Percentiles rank a stretch among this genome's conserved stretches.
Evolutionary conservation across 2,113 vertebrate genomes (phyloP).

Genomic region (Erythrocebus patas): DNA sequence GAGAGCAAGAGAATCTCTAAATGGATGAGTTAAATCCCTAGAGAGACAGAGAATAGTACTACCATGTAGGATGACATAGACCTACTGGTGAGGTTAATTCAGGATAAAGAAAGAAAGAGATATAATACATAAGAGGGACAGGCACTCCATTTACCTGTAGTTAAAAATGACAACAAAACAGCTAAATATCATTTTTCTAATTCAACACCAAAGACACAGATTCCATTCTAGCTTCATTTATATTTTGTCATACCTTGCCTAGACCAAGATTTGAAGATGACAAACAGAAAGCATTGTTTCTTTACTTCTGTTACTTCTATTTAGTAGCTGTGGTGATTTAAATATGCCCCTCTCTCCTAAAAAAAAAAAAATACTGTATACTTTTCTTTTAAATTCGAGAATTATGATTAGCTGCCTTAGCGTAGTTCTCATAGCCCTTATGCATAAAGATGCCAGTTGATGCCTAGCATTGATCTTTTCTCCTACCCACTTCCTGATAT

Average conservation of each 20-base stretch:
- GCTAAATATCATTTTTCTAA: background rate
- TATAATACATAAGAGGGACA: background rate
- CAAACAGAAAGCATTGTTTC: background rate
- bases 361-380: background rate
- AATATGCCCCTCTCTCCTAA: background rate
- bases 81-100: background rate
- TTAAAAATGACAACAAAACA: background rate
- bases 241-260: background rate
- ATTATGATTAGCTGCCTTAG: background rate
- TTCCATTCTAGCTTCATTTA: background rate
- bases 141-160: background rate
- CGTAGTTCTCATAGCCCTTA: background rate
- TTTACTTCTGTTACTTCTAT: background rate
- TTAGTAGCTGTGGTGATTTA: background rate
- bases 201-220: background rate
- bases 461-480: background rate
- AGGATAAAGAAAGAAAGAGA: background rate
- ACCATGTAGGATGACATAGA: background rate
- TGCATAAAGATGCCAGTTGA: background rate
- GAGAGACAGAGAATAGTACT: background rate
- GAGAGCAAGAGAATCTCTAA: background rate
- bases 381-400: background rate
- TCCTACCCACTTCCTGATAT: background rate
- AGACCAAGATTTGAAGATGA: background rate
- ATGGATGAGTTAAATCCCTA: background rate